Conservation (phyloP, 1,140 invertebrate species). For the Drosophila tsacasi region DNA sequence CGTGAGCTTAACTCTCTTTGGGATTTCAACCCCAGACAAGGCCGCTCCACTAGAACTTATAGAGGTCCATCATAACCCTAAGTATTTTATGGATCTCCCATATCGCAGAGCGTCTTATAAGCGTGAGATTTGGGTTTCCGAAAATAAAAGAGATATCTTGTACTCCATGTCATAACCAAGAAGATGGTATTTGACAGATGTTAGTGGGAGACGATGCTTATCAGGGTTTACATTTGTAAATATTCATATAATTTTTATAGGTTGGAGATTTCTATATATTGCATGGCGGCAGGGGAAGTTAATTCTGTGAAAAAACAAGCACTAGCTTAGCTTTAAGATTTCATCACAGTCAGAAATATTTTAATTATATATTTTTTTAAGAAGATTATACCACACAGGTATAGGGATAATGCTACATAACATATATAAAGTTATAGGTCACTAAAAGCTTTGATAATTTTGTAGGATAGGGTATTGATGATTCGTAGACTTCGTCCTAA, state of each 20-base stretch:
- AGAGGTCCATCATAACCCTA: background rate
- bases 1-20: constrained; percentile 9
- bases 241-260: constrained; percentile 11
- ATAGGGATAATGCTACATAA: no score
- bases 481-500: no score
- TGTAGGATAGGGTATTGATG: no score
- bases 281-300: no score
- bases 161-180: background rate
- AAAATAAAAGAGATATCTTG: background rate
- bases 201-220: background rate
- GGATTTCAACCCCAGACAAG: constrained; percentile 3
- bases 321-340: background rate
- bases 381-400: no score
- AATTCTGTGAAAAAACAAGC: background rate
- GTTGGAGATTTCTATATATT: no score
- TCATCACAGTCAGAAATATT: constrained; percentile 13
- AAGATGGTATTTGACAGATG: background rate
- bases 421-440: no score
- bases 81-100: constrained; percentile 1
- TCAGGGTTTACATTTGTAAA: constrained; percentile 20
- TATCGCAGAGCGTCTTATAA: background rate
- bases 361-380: no score
- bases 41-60: background rate
- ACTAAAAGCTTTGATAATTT: no score
- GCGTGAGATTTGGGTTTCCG: constrained; percentile 2